Percentiles rank a stretch among this genome's conserved stretches.
These are phyloP conservation scores for Lutjanus campechanus DNA, from an alignment of 2,797 vertebrate species.

Conservation along the genomic window DNA sequence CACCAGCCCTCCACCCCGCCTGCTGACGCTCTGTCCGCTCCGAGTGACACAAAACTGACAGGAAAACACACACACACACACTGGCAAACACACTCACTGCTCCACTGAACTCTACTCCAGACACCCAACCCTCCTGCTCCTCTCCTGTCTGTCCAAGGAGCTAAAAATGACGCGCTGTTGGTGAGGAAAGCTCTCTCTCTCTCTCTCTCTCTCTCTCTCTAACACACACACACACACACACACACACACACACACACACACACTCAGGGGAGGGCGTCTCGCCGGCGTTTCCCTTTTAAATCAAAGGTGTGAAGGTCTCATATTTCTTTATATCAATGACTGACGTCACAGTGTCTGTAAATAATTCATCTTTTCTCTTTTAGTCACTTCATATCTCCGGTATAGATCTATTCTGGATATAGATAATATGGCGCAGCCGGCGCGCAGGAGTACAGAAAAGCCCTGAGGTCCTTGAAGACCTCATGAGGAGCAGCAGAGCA, in stretches of 20 bases:
- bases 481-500: background rate
- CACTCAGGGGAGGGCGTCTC: background rate
- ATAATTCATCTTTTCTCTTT: background rate
- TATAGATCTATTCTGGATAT: background rate
- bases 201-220: background rate
- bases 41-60: background rate
- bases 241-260: constrained; percentile 14
- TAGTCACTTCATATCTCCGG: too few relatives aligned
- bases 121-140: background rate
- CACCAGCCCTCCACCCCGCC: background rate
- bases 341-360: background rate
- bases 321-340: background rate
- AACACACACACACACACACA: background rate
- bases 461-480: constrained; percentile 14
- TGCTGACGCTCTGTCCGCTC: background rate
- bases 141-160: background rate
- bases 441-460: background rate
- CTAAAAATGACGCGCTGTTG: constrained; percentile 54
- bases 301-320: background rate
- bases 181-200: constrained; percentile 1
- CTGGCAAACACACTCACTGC: background rate
- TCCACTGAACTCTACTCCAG: background rate
- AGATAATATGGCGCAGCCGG: too few relatives aligned
- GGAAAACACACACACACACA: background rate
- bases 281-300: background rate